phyloP scores from a whole-genome alignment of 2,888 invertebrate species.

The Eueremaeus valkanovi region DNA sequence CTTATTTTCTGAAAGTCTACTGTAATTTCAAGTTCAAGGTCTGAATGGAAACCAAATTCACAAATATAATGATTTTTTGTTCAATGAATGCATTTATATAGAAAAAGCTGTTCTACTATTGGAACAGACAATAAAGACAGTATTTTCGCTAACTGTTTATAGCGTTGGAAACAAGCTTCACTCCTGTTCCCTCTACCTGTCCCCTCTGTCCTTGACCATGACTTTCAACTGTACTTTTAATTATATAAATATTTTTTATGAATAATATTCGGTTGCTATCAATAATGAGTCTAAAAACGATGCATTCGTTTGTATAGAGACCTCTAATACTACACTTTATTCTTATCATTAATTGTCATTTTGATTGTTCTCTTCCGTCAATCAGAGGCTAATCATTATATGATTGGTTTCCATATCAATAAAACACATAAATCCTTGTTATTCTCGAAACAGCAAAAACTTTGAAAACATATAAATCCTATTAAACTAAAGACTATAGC shows the following conservation, averaged over 20 bases:
- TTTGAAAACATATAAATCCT: too few species aligned
- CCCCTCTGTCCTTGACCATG: constrained; percentile 3
- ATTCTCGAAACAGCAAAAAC: too few species aligned
- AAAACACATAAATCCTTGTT: too few species aligned
- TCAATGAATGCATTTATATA: neutral
- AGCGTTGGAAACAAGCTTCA: constrained; percentile 3
- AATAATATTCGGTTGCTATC: neutral
- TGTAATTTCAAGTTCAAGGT: constrained; percentile 27
- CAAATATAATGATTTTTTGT: constrained; percentile 6
- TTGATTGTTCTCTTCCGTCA: too few species aligned
- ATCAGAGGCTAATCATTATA: neutral
- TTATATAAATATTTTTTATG: too few species aligned
- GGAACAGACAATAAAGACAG: neutral
- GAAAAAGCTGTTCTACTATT: neutral
- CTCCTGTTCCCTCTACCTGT: too few species aligned
- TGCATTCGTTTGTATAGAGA: neutral
- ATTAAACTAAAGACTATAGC: too few species aligned
- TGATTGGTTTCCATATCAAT: too few species aligned
- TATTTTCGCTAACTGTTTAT: neutral
- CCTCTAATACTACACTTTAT: too few species aligned
- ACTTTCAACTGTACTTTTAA: neutral
- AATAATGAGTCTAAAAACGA: neutral
- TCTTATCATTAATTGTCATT: too few species aligned
- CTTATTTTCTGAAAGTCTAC: neutral
- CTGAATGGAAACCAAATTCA: constrained; percentile 8